Evolutionary conservation across 2,888 invertebrate genomes (phyloP).

Genomic region (Alloscopus bannaensis): DNA sequence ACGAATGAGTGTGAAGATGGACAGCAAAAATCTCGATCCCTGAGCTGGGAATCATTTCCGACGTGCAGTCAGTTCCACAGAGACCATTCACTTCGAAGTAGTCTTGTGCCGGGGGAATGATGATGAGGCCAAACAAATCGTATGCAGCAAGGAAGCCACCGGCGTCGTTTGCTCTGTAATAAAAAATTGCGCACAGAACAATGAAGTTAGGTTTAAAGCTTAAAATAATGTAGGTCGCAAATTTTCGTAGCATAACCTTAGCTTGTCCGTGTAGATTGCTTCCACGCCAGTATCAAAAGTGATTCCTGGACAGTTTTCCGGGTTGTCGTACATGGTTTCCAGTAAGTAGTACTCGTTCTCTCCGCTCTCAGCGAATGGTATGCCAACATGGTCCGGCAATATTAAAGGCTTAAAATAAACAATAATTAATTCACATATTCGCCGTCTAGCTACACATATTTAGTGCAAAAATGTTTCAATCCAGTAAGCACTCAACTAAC

Average conservation of each 20-base stretch:
- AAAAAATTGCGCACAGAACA: background rate
- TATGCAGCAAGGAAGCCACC: slow-evolving; percentile 11
- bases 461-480: too few species aligned
- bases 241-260: slow-evolving; percentile 13
- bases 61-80: slow-evolving; percentile 37
- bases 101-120: slow-evolving; percentile 25
- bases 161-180: slow-evolving; percentile 24
- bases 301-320: slow-evolving; percentile 5
- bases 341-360: slow-evolving; percentile 23
- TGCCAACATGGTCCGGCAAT: slow-evolving; percentile 27
- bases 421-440: background rate
- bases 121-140: slow-evolving; percentile 9
- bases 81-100: slow-evolving; percentile 15
- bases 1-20: slow-evolving; percentile 34
- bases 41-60: slow-evolving; percentile 15
- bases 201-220: background rate
- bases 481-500: too few species aligned
- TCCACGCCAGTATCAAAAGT: background rate
- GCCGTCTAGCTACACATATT: too few species aligned
- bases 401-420: slow-evolving; percentile 19
- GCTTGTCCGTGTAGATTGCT: slow-evolving; percentile 3
- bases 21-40: slow-evolving; percentile 40
- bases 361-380: slow-evolving; percentile 12
- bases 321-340: slow-evolving; percentile 13
- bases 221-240: background rate